These are phyloP conservation scores for Todiramphus saurophagus DNA, from an alignment of 2,113 vertebrate genomes.

Conservation along the genomic window DNA sequence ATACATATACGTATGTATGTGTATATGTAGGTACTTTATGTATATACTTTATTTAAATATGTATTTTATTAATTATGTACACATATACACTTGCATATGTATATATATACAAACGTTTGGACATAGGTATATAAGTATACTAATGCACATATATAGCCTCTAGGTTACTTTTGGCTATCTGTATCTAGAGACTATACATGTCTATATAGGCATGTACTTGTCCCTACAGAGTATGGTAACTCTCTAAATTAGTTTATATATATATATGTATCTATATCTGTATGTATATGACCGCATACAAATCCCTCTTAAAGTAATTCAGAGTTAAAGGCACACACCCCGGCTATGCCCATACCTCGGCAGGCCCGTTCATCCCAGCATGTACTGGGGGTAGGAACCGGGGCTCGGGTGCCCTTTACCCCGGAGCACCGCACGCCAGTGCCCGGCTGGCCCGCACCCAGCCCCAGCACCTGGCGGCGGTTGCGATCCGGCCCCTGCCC, in stretches of 20 bases:
- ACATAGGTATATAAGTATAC: no score
- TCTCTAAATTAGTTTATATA: rapidly evolving
- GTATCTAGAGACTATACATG: background rate
- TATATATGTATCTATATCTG: rapidly evolving
- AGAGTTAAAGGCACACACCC: rapidly evolving
- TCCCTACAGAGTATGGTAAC: rapidly evolving
- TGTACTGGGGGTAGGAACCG: rapidly evolving
- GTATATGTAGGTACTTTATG: background rate
- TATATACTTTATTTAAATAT: background rate
- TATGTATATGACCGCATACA: rapidly evolving
- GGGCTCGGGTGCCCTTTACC: rapidly evolving
- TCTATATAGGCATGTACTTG: rapidly evolving
- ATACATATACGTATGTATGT: background rate
- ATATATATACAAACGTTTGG: no score
- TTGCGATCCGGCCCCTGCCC: background rate
- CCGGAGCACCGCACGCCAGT: background rate
- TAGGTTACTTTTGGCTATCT: no score
- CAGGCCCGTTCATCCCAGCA: background rate
- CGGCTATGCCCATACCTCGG: rapidly evolving
- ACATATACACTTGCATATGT: background rate
- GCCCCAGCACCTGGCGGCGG: background rate
- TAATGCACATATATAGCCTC: no score
- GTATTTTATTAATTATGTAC: no score
- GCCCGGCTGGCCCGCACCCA: background rate
- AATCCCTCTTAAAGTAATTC: rapidly evolving